Evolutionary conservation across 2,113 vertebrate species (phyloP).

Genomic region (Sapajus apella): DNA sequence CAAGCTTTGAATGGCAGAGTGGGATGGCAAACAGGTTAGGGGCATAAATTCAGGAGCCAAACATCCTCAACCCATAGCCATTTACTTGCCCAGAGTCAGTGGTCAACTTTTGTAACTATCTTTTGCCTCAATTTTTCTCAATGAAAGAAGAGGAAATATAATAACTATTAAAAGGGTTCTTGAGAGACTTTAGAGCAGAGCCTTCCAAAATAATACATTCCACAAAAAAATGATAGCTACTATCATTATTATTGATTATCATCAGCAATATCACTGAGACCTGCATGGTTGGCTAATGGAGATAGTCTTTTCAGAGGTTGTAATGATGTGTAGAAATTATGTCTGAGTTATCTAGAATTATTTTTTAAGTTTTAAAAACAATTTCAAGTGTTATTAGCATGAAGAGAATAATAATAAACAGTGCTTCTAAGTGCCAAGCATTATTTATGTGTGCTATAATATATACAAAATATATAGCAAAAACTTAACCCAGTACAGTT

Average conservation of each 20-base stretch:
- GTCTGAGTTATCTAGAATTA: neutral
- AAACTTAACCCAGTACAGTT: neutral
- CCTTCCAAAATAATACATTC: too few relatives aligned
- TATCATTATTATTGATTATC: neutral
- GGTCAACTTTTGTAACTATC: neutral
- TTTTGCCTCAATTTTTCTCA: neutral
- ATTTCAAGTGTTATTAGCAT: neutral
- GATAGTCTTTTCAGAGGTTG: neutral
- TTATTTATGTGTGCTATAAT: neutral
- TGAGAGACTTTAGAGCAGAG: neutral
- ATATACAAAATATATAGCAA: neutral
- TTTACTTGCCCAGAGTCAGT: neutral
- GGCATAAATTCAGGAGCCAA: neutral
- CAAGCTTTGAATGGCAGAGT: neutral
- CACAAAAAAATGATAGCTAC: neutral
- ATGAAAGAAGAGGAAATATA: neutral
- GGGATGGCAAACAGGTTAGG: neutral
- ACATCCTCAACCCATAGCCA: neutral
- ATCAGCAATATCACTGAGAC: neutral
- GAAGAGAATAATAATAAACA: neutral
- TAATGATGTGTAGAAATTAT: neutral
- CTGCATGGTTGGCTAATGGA: too few relatives aligned
- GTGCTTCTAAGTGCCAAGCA: neutral
- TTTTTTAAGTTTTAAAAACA: neutral
- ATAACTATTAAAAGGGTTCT: neutral